phyloP scores from a whole-genome alignment of 2,888 invertebrate species.

The Sepioteuthis lessoniana region DNA sequence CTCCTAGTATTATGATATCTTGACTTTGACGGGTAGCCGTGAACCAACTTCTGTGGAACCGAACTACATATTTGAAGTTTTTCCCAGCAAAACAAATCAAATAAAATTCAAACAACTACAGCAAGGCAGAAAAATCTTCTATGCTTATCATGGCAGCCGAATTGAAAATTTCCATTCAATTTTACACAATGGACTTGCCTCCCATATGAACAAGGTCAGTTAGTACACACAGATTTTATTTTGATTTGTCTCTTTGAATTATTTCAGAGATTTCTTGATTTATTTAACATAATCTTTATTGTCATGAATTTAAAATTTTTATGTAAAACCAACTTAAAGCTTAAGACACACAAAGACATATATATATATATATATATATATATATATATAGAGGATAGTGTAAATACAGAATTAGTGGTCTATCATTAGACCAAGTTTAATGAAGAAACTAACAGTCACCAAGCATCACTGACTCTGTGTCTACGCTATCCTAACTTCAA shows the following conservation, averaged over 20 bases:
- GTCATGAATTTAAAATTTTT: neutral
- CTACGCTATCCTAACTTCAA: no score
- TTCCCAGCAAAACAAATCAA: conserved; percentile 58
- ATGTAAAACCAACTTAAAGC: no score
- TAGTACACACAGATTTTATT: neutral
- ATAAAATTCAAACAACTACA: conserved; percentile 63
- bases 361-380: no score
- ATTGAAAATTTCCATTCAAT: conserved; percentile 88
- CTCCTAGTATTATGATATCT: conserved; percentile 63
- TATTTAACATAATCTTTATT: neutral
- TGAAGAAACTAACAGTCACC: no score
- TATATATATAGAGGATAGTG: no score
- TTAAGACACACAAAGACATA: no score
- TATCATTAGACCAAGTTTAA: no score
- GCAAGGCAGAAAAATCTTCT: conserved; percentile 77
- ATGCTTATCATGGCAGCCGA: conserved; percentile 87
- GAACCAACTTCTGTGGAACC: conserved; percentile 63
- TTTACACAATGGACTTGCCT: conserved; percentile 84
- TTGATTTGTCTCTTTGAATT: neutral
- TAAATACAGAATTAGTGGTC: no score
- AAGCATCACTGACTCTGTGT: no score
- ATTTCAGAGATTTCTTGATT: neutral
- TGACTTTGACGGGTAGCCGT: conserved; percentile 66
- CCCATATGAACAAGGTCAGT: conserved; percentile 81
- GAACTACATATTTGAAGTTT: conserved; percentile 68